Evolutionary conservation across 2,888 invertebrate genomes (phyloP).

Genomic region (Cylindroiulus punctatus): DNA sequence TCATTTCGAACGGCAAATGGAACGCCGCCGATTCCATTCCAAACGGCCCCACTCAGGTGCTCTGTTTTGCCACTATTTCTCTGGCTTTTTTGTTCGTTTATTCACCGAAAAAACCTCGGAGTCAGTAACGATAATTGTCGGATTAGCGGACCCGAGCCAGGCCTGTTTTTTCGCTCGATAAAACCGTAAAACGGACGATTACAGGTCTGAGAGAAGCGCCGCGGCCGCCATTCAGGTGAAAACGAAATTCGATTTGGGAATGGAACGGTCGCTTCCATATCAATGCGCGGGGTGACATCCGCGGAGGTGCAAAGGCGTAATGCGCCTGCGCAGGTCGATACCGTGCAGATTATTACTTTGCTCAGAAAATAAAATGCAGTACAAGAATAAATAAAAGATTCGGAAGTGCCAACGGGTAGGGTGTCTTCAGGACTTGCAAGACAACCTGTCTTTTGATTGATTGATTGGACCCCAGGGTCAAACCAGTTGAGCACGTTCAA

Average conservation of each 20-base stretch:
- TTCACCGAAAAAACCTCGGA: background rate
- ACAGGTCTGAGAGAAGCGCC: too few relatives aligned
- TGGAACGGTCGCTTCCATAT: background rate
- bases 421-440: too few relatives aligned
- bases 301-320: background rate
- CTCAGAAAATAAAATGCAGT: background rate
- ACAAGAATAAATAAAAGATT: background rate
- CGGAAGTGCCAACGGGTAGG: background rate
- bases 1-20: background rate
- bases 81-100: background rate
- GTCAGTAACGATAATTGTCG: background rate
- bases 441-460: too few relatives aligned
- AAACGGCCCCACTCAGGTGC: background rate
- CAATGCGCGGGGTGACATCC: background rate
- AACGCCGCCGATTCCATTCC: background rate
- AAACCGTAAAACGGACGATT: background rate
- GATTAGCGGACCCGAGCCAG: background rate
- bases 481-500: too few relatives aligned
- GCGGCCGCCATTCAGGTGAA: background rate
- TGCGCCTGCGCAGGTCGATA: constrained; percentile 11
- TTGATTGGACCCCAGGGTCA: too few relatives aligned
- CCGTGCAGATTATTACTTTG: background rate
- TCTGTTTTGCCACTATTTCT: background rate
- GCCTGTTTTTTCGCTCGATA: background rate
- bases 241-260: background rate